phyloP scores from a whole-genome alignment of 2,888 invertebrate species.

The Hetaerina titia region DNA sequence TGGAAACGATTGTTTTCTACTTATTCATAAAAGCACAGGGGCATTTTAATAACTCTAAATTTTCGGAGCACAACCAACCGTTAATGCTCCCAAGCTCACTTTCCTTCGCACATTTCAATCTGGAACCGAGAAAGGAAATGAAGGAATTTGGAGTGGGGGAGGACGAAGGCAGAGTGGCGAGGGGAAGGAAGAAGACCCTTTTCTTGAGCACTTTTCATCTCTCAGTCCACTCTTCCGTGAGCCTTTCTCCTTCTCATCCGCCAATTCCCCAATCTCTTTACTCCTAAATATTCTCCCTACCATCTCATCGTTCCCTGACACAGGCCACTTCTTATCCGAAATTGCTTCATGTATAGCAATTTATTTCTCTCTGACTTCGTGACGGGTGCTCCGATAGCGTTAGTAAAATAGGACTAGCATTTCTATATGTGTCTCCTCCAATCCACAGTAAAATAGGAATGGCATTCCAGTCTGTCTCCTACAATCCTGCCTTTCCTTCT shows the following conservation, averaged over 20 bases:
- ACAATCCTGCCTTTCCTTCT: too few relatives aligned
- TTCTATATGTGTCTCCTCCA: too few relatives aligned
- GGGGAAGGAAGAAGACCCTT: neutral
- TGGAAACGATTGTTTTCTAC: neutral
- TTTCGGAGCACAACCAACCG: neutral
- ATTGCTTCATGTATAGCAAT: neutral
- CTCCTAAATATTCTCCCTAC: neutral
- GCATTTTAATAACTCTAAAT: constrained; percentile 34
- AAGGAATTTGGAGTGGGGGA: neutral
- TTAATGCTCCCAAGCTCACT: constrained; percentile 35
- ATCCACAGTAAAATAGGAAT: too few relatives aligned
- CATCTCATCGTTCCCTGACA: neutral
- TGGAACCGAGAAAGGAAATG: neutral
- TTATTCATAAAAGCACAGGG: neutral
- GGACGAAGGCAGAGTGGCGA: neutral
- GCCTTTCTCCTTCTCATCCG: neutral
- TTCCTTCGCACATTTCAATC: constrained; percentile 25
- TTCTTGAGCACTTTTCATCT: neutral
- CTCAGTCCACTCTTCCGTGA: neutral
- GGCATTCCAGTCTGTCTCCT: too few relatives aligned
- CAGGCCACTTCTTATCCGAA: constrained; percentile 43
- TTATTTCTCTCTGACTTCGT: constrained; percentile 36
- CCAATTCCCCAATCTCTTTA: neutral
- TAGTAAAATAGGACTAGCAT: constrained; percentile 38
- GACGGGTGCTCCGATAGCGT: neutral